Conservation (phyloP, 2,888 invertebrate species). For the Drosophila parthenogenetica region DNA sequence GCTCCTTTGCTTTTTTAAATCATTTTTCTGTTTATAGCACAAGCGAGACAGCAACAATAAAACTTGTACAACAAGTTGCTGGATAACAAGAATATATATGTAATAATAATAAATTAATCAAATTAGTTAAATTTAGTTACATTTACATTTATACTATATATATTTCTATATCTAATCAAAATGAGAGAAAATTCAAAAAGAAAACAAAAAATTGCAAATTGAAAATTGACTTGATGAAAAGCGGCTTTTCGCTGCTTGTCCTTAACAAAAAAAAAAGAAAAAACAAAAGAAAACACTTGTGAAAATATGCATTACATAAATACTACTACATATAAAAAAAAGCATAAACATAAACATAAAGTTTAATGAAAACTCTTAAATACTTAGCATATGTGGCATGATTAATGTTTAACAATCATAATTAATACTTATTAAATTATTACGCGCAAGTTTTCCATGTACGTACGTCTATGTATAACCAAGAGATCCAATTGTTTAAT, state of each 20-base stretch:
- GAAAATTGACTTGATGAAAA: constrained; percentile 24
- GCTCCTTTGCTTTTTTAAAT: constrained; percentile 48
- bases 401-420: constrained; percentile 64
- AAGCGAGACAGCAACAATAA: constrained; percentile 47
- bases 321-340: constrained; percentile 37
- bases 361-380: constrained; percentile 39
- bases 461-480: constrained; percentile 32
- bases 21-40: constrained; percentile 67
- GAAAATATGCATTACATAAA: constrained; percentile 76
- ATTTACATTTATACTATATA: constrained; percentile 47
- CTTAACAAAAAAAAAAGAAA: constrained; percentile 43
- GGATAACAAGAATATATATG: constrained; percentile 28
- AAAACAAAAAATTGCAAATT: constrained; percentile 20
- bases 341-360: constrained; percentile 33
- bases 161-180: constrained; percentile 64
- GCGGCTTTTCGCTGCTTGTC: constrained; percentile 51
- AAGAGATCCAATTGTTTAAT: constrained; percentile 28
- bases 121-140: constrained; percentile 77
- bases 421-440: constrained; percentile 57
- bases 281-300: constrained; percentile 68
- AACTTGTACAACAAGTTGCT: constrained; percentile 74
- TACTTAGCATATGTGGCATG: constrained; percentile 60
- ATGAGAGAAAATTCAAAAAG: constrained; percentile 34
- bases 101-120: constrained; percentile 30
- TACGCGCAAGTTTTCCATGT: constrained; percentile 46